phyloP scores from a whole-genome alignment of 2,113 vertebrate genomes.

The Numenius arquata region DNA sequence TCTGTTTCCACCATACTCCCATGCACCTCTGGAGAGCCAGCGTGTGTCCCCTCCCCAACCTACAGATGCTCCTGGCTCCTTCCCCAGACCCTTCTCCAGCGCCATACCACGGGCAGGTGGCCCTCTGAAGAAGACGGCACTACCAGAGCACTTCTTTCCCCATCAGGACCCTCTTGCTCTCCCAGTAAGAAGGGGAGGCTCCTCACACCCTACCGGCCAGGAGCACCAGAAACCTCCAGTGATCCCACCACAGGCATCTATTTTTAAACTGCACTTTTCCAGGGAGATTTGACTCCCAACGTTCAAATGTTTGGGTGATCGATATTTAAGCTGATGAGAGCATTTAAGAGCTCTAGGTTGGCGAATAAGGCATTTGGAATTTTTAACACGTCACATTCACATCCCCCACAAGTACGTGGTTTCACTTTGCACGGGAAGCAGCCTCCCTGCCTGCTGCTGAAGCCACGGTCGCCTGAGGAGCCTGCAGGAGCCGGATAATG shows the following conservation, averaged over 20 bases:
- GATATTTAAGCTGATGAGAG: neutral
- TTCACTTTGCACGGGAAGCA: neutral
- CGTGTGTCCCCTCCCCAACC: fast-evolving
- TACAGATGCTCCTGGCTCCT: neutral
- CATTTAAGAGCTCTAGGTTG: neutral
- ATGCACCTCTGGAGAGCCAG: neutral
- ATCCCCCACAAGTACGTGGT: fast-evolving
- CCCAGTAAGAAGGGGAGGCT: neutral
- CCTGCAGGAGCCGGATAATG: neutral
- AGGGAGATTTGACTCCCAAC: neutral
- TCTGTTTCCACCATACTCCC: neutral
- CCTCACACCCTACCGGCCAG: fast-evolving
- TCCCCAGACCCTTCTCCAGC: neutral
- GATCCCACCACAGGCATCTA: neutral
- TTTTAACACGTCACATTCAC: neutral
- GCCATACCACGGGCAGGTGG: neutral
- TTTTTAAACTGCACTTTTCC: neutral
- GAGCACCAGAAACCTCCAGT: neutral
- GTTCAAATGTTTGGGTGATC: neutral
- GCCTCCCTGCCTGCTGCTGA: neutral
- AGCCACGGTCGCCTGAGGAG: neutral
- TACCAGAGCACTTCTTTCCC: neutral
- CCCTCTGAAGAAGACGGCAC: neutral
- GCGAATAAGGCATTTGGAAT: neutral
- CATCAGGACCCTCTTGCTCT: neutral